Evolutionary conservation across 2,888 invertebrate genomes (phyloP), one percentile per base, ranked within the genome.

Genomic region (Yponomeuta evonymella): DNA sequence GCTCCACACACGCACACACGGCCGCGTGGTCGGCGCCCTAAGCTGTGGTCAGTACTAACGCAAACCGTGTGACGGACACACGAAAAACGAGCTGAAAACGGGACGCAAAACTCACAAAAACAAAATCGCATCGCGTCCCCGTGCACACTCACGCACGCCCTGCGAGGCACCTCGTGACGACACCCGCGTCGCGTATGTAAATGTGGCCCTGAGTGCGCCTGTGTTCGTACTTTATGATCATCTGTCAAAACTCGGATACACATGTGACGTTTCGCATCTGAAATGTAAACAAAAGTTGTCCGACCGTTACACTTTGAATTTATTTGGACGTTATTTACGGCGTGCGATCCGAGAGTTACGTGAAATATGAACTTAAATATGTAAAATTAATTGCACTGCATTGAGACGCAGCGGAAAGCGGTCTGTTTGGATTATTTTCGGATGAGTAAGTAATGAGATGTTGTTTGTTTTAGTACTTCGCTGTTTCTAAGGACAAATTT

Each of bases 1-100:
- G 88, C 86, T 87, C 83, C 88, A 90, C 90, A 89, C 90, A 90
- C 91, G 88, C 91, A 71, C 73, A 91, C 88, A 87, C 88, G 76
- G 79, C 80, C 86, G 84, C 84, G 83, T 84, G 87, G 83, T 82
- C 89, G 90, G 88, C 91, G 90, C 92, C 90, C 91, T 91, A 90
- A 89, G 88, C 90, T 89, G 91, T 90, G 92, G 92, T 92, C 92
- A 92, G 90, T 92, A 85, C 89, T 89, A 88, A 89, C 86, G 90
- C 91, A 90, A 90, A 90, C 92, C 88, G 92, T 91, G 92, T 88
- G 89, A 88, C 90, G 92, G 91, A 89, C 92, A 92, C 90, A 92
- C 92, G 92, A 92, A 90, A 92, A 89, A 87, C 89, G 88, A 88
- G 88, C 89, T 87, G 88, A 91, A 92, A 91, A 86, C 86, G 86